Evolutionary conservation across 2,888 invertebrate genomes (phyloP).

Genomic region (Pediacus dermestoides): DNA sequence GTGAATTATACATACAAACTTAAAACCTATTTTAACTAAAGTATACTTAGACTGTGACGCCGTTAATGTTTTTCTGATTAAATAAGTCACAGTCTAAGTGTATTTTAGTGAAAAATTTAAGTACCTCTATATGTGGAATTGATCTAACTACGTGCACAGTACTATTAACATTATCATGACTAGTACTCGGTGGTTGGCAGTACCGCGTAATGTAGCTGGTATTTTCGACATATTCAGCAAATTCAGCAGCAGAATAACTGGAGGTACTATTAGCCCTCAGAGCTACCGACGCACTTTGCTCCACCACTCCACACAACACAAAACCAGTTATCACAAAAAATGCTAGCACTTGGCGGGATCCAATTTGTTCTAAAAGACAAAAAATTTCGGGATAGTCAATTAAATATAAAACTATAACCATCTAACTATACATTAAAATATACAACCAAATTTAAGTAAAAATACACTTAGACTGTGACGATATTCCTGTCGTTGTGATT

Average conservation of each 20-base stretch:
- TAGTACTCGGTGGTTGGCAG: constrained; percentile 41
- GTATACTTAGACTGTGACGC: too few relatives aligned
- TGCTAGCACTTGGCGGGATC: constrained; percentile 53
- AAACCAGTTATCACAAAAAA: constrained; percentile 55
- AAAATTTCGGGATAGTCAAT: constrained; percentile 8
- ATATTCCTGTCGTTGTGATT: too few relatives aligned
- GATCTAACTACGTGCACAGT: constrained; percentile 46
- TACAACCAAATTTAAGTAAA: too few relatives aligned
- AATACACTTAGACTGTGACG: too few relatives aligned
- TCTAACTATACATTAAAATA: constrained; percentile 3
- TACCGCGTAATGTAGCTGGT: constrained; percentile 51
- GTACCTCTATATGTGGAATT: constrained; percentile 50
- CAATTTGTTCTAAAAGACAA: constrained; percentile 48
- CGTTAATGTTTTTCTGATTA: too few relatives aligned
- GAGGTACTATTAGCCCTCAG: constrained; percentile 52
- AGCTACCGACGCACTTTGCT: constrained; percentile 57
- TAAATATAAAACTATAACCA: constrained; percentile 7
- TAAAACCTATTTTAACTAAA: too few relatives aligned
- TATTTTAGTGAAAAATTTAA: too few relatives aligned
- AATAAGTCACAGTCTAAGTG: too few relatives aligned
- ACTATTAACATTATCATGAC: constrained; percentile 25
- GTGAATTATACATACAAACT: too few relatives aligned
- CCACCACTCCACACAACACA: constrained; percentile 56
- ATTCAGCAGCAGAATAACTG: constrained; percentile 48
- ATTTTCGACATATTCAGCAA: constrained; percentile 52